Conservation (phyloP, 2,113 vertebrate genomes). For the Otolemur garnettii region DNA sequence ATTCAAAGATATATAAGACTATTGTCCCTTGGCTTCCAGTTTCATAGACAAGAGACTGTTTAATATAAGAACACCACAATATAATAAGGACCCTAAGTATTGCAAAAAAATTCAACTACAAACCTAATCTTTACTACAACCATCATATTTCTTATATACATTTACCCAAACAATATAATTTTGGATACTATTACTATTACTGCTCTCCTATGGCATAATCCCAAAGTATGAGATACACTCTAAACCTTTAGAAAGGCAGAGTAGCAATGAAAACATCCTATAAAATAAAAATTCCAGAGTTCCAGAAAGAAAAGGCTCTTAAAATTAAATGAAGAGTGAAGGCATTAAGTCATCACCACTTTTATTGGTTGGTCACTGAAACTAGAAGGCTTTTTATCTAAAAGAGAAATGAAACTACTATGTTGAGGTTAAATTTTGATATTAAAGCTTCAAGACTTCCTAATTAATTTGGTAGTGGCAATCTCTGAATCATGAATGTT, state of each 20-base stretch:
- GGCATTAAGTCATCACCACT: conserved; percentile 5
- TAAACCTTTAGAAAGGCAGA: neutral
- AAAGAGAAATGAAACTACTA: conserved; percentile 42
- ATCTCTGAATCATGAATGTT: conserved; percentile 42
- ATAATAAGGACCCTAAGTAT: neutral
- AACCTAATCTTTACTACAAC: conserved; percentile 46
- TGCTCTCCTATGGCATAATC: neutral
- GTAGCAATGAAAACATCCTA: conserved; percentile 12
- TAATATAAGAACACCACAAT: neutral
- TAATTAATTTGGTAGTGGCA: conserved; percentile 27
- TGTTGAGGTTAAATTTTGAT: conserved; percentile 49
- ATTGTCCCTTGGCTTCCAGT: neutral
- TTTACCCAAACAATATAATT: conserved; percentile 48
- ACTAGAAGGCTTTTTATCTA: conserved; percentile 38
- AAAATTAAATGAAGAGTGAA: conserved; percentile 19
- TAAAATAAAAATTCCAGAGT: neutral
- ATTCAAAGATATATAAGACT: conserved; percentile 33
- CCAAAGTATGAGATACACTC: conserved; percentile 29
- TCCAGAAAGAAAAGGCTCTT: conserved; percentile 35
- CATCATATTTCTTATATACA: conserved; percentile 17
- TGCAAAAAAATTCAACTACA: conserved; percentile 24
- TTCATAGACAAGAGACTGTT: neutral
- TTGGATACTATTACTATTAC: neutral
- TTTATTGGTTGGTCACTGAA: neutral
- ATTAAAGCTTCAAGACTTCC: conserved; percentile 19